Evolutionary conservation across 1,140 invertebrate genomes (phyloP).

Genomic region (Aphis gossypii): DNA sequence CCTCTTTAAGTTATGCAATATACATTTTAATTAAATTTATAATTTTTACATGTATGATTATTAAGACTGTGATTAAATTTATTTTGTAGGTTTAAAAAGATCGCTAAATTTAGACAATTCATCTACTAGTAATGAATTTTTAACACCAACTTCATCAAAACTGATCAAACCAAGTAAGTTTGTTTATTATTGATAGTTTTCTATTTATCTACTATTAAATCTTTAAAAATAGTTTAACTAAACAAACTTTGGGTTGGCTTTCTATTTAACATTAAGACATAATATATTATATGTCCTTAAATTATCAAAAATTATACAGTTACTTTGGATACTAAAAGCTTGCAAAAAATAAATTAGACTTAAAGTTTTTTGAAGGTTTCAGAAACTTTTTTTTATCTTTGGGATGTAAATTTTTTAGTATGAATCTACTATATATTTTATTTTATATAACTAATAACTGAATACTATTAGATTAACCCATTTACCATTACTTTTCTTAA

Average conservation of each 20-base stretch:
- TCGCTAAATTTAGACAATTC: slow-evolving; percentile 2
- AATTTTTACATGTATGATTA: background rate
- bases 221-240: background rate
- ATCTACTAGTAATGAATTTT: slow-evolving; percentile 1
- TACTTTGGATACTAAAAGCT: background rate
- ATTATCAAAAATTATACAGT: too few species aligned
- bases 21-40: background rate
- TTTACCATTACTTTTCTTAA: too few species aligned
- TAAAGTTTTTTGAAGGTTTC: too few species aligned
- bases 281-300: background rate
- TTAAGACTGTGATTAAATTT: background rate
- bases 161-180: slow-evolving; percentile 6
- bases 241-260: background rate
- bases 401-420: too few species aligned
- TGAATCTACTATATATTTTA: too few species aligned
- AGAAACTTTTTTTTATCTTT: too few species aligned
- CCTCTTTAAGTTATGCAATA: too few species aligned
- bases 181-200: background rate
- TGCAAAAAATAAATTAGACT: too few species aligned
- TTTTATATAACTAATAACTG: too few species aligned
- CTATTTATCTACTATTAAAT: background rate
- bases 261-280: background rate
- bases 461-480: too few species aligned
- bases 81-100: slow-evolving; percentile 15
- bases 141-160: slow-evolving; percentile 2